phyloP scores from a whole-genome alignment of 1,140 invertebrate genomes.

The Asobara japonica region DNA sequence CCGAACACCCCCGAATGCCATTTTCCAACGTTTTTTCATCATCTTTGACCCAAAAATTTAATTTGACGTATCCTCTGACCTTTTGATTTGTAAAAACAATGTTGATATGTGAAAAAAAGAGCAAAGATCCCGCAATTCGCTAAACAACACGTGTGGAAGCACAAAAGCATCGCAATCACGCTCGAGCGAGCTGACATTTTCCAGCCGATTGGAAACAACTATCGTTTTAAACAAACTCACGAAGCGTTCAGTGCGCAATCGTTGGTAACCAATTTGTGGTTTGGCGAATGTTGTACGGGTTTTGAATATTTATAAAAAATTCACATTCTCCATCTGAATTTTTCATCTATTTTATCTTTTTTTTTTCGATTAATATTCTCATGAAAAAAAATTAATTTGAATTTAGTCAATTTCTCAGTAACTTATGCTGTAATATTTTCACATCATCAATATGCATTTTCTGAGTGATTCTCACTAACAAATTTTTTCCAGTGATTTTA shows the following conservation, averaged over 20 bases:
- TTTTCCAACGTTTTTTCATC: too few species aligned
- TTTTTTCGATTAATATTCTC: too few species aligned
- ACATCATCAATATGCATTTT: constrained; percentile 8
- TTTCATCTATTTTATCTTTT: too few species aligned
- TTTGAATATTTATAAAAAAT: constrained; percentile 14
- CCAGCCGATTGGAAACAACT: constrained; percentile 26
- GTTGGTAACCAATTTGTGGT: constrained; percentile 1
- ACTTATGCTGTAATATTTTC: not conserved
- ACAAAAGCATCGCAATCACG: constrained; percentile 26
- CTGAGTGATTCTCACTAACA: not conserved
- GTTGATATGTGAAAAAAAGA: too few species aligned
- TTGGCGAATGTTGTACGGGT: not conserved
- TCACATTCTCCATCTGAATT: constrained; percentile 10
- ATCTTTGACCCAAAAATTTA: too few species aligned
- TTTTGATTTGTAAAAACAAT: too few species aligned
- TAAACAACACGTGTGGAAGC: not conserved
- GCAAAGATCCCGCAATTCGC: not conserved
- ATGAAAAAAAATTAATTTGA: not conserved
- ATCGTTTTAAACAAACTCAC: constrained; percentile 27
- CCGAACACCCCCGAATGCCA: too few species aligned
- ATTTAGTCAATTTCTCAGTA: not conserved
- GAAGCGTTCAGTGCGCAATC: not conserved
- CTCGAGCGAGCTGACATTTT: constrained; percentile 23
- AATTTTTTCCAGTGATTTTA: not conserved
- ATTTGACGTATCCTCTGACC: too few species aligned